Evolutionary conservation across 2,888 invertebrate species (phyloP).

Genomic region (Chloromyia formosa): DNA sequence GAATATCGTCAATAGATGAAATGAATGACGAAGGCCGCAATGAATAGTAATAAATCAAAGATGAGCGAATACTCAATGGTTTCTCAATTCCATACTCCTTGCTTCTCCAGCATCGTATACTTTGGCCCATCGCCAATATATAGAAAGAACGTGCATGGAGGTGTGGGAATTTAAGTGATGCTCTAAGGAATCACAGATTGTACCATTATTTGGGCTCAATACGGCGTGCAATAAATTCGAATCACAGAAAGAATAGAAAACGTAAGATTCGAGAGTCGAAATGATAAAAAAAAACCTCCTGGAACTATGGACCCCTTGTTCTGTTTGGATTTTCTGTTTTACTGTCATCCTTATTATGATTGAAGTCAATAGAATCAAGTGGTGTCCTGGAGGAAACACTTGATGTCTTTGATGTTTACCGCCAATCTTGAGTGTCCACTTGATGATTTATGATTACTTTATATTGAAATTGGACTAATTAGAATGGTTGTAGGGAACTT

Average conservation of each 20-base stretch:
- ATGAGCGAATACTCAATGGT: slow-evolving; percentile 43
- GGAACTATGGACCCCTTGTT: slow-evolving; percentile 29
- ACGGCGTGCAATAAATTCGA: slow-evolving; percentile 45
- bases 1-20: slow-evolving; percentile 44
- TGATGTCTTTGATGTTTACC: slow-evolving; percentile 47
- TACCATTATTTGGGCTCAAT: slow-evolving; percentile 48
- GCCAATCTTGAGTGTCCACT: slow-evolving; percentile 40
- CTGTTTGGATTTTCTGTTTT: slow-evolving; percentile 38
- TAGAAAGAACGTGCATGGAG: slow-evolving; percentile 12
- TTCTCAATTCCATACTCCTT: slow-evolving; percentile 29
- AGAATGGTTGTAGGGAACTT: not conserved
- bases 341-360: slow-evolving; percentile 36
- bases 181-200: slow-evolving; percentile 39
- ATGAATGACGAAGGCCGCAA: slow-evolving; percentile 42
- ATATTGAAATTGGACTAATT: slow-evolving; percentile 38
- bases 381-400: slow-evolving; percentile 37
- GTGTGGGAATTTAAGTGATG: slow-evolving; percentile 42
- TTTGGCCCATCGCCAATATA: slow-evolving; percentile 5
- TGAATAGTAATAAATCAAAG: slow-evolving; percentile 48
- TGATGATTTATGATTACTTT: slow-evolving; percentile 20
- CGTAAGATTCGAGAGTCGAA: not conserved
- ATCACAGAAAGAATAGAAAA: slow-evolving; percentile 3
- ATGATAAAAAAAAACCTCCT: not conserved
- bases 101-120: not conserved
- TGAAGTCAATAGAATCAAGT: slow-evolving; percentile 34